Base-by-base conservation (phyloP, 2,797 vertebrate species). In the Siniperca undulata region DNA sequence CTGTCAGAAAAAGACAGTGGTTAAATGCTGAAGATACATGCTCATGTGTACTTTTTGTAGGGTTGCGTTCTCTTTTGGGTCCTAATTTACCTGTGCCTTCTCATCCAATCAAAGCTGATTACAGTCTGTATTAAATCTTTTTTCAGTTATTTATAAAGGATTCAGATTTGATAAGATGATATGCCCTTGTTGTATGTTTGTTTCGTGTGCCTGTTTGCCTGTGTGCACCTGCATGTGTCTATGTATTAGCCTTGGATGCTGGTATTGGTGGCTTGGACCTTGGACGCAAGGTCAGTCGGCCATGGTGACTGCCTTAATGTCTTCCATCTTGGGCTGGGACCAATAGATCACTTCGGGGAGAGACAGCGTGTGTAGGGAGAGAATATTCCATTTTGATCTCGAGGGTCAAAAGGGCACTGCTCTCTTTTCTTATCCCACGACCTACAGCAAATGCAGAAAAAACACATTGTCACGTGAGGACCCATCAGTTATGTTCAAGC, bases 261-360 rank as follows among this genome's bases (percentile, higher is more conserved):
- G 59, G 74, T 78, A 84, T 75, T 64, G 42, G 36, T 73, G 69
- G 64, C 86, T 84, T 73, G 42, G 9, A 81, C 60, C 86, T 84
- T 73, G 42, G 9, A 81, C 66, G 74, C 59, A 53, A 75, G 86
- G 85, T 83, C 86, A 86, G 44, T 72, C 56, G 67, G 53, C 50
- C 58, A 48, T 7, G 7, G 44, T 75, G 67, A 61, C 44, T 52
- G 61, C 52, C 42, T 80, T 64, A 70, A 62, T 53, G 59, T 70
- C 67, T 65, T 2, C 44, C 27, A 19, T 82, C 36, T 67, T 74
- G 27, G 22, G 5, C 62, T 56, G 3, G 44, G 56, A 80, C 59
- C 55, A 61, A 81, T 68, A 69, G 53, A 85, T 85, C 62, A 82
- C 74, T 85, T 64, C 14, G 0, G 53, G 16, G 27, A 44, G 48